phyloP scores from a whole-genome alignment of 2,797 vertebrate genomes.

The Pipistrellus kuhlii region DNA sequence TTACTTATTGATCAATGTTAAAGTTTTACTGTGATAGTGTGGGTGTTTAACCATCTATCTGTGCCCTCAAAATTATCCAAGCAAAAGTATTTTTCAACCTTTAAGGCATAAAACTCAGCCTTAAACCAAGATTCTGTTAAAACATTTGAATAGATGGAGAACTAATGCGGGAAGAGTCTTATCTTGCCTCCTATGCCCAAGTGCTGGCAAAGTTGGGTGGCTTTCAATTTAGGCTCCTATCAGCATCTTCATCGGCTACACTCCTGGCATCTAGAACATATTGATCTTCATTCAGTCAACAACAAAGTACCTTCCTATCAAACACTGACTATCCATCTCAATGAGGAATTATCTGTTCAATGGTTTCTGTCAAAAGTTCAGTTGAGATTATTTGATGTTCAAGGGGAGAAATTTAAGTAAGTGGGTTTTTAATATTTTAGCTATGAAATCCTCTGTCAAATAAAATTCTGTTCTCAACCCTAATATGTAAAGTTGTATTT shows the following conservation, averaged over 20 bases:
- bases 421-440: slow-evolving; percentile 1
- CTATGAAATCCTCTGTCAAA: slow-evolving; percentile 37
- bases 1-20: not conserved
- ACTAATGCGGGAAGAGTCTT: slow-evolving; percentile 6
- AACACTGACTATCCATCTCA: slow-evolving; percentile 44
- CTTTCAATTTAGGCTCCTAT: not conserved
- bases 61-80: not conserved
- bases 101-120: slow-evolving; percentile 2
- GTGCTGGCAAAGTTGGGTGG: not conserved
- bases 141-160: not conserved
- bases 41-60: not conserved
- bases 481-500: slow-evolving; percentile 25
- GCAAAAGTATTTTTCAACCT: not conserved
- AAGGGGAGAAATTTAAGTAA: slow-evolving; percentile 14
- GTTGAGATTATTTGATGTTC: not conserved
- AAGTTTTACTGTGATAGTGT: slow-evolving; percentile 22
- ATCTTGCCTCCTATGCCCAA: not conserved
- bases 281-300: slow-evolving; percentile 60
- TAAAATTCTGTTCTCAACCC: slow-evolving; percentile 44
- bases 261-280: not conserved
- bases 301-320: not conserved
- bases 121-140: not conserved
- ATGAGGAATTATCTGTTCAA: slow-evolving; percentile 41
- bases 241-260: not conserved
- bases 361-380: slow-evolving; percentile 23